These are phyloP conservation scores for Drosophila pallidifrons DNA, from an alignment of 1,140 invertebrate species.

Conservation along the genomic window DNA sequence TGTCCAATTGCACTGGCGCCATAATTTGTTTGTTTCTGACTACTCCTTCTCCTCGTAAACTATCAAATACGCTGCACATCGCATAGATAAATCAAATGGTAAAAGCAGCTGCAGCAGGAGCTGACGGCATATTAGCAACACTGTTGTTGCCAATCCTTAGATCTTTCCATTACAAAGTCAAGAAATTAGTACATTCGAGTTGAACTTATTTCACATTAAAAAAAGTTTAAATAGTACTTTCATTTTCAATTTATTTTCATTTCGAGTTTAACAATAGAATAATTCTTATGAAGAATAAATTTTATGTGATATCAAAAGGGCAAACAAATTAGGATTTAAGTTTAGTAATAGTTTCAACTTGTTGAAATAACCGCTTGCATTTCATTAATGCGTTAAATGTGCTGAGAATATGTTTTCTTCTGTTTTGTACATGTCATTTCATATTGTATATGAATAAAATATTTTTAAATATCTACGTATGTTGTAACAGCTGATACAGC, in stretches of 20 bases:
- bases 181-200: not conserved
- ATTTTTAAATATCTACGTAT: slow-evolving; percentile 9
- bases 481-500: slow-evolving; percentile 39
- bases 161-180: slow-evolving; percentile 8
- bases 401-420: slow-evolving; percentile 20
- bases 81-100: slow-evolving; percentile 55
- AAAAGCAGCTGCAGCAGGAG: slow-evolving; percentile 10
- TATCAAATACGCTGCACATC: slow-evolving; percentile 53
- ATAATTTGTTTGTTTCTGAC: slow-evolving; percentile 36
- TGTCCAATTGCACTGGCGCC: slow-evolving; percentile 59
- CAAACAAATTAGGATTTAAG: slow-evolving; percentile 17
- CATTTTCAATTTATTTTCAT: no score
- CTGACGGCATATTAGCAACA: slow-evolving; percentile 11
- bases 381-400: slow-evolving; percentile 1
- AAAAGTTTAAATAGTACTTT: not conserved
- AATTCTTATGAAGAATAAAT: not conserved
- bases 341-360: slow-evolving; percentile 9
- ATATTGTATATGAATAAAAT: slow-evolving; percentile 28
- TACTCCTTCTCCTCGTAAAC: slow-evolving; percentile 25
- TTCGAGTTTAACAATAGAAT: not conserved
- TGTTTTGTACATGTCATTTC: slow-evolving; percentile 23
- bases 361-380: slow-evolving; percentile 6
- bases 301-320: slow-evolving; percentile 14
- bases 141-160: not conserved
- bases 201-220: not conserved